These are phyloP conservation scores for Callopanchax toddi DNA, from an alignment of 2,113 vertebrate genomes.

Conservation along the genomic window DNA sequence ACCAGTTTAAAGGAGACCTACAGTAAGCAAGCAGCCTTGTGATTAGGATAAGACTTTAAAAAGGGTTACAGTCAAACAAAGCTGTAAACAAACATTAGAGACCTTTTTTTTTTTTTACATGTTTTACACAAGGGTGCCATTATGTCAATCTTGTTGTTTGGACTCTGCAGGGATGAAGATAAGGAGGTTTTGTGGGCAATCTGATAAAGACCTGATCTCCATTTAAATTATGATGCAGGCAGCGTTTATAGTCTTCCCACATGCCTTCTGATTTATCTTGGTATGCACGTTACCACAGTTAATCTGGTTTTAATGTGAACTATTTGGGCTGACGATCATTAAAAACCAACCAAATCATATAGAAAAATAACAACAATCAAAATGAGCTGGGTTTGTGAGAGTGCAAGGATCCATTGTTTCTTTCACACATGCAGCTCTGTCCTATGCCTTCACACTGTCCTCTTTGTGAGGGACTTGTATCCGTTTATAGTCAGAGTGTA, in stretches of 20 bases:
- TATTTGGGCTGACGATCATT: not conserved
- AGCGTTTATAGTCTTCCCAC: slow-evolving; percentile 25
- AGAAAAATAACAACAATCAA: not conserved
- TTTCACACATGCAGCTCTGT: not conserved
- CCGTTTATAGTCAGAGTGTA: slow-evolving; percentile 7
- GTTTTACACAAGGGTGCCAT: not conserved
- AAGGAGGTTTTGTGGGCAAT: slow-evolving; percentile 7
- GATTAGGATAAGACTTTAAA: not conserved
- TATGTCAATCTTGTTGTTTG: not conserved
- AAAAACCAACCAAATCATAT: not conserved
- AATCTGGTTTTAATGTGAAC: not conserved
- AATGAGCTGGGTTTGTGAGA: not conserved
- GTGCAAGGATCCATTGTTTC: slow-evolving; percentile 9
- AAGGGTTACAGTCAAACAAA: slow-evolving; percentile 23
- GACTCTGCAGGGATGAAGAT: slow-evolving; percentile 7
- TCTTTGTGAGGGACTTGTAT: slow-evolving; percentile 31
- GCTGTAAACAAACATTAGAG: slow-evolving; percentile 11
- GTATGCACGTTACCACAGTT: slow-evolving; percentile 31
- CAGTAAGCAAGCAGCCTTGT: slow-evolving; percentile 3
- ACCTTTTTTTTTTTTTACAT: too few relatives aligned
- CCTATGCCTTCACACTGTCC: slow-evolving; percentile 18
- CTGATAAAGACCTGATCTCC: slow-evolving; percentile 5
- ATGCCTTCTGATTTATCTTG: slow-evolving; percentile 22
- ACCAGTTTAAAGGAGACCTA: slow-evolving; percentile 23
- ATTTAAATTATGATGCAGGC: slow-evolving; percentile 16